Base-by-base conservation (phyloP, 2,797 vertebrate species). In the Melanotaenia trifasciata region DNA sequence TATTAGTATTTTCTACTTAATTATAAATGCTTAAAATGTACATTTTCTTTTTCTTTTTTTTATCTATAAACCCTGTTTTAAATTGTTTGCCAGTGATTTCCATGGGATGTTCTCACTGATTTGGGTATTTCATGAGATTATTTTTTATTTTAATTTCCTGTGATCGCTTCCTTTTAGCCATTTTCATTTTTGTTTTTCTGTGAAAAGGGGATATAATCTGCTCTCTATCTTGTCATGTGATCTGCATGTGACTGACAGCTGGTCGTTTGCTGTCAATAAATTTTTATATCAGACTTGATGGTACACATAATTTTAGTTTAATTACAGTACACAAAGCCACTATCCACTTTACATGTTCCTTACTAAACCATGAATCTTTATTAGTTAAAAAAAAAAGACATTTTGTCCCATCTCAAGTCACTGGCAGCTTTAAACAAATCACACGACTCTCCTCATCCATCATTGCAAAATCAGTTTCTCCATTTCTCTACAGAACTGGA, bases 261-360 rank as follows among this genome's bases (percentile, higher is more conserved):
- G 16, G 5, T 58, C 36, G 20, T 66, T 38, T 40, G 13, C 50
- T 45, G 28, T 33, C 26, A 14, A 11, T 30, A 9, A 30, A 62
- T 47, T n/a, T 58, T 12, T 51, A 11, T 12, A 10, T 35, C 58
- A 38, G 38, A 58, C 20, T 13, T 18, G 8, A 0, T 32, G 36
- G 8, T 20, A 36, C 13, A 0, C 8, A 16, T 45, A 43, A 32
- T 58, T 0, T 14, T 28, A 1, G 1, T 28, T 53, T 24, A 24
- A 53, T 53, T 22, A 53, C 51, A 26, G 22, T 13, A 53, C 50
- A 24, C 10, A 53, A 47, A 47, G 18, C 20, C 6, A 16, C 43
- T 18, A 16, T 20, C 18, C 5, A 7, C 43, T 47, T 7, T 47
- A 14, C 43, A 47, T 47, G 43, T 20, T 20, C 43, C 43, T 47